Evolutionary conservation across 2,888 invertebrate genomes (phyloP), one percentile per base, ranked within the genome.

Genomic region (Lasioglossum pauxillum): DNA sequence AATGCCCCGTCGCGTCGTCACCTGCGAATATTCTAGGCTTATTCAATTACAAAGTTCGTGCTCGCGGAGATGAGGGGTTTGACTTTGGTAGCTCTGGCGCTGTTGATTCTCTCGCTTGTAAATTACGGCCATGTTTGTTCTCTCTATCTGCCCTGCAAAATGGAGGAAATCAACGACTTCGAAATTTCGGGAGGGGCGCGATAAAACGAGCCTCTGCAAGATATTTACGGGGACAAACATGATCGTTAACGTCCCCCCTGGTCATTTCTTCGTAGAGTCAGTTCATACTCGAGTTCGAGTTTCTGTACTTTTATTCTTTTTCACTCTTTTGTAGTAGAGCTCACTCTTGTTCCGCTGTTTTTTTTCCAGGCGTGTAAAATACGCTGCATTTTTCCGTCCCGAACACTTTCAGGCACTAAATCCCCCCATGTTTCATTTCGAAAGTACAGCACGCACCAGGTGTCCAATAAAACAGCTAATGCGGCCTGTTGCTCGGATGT

Each of bases 391-490:
- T 69, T 77, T 77, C 60, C 23, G 44, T 14, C 67, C 7, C 35
- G 64, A 77, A 67, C 69, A 69, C 75, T 75, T 35, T 41, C 53
- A 38, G 49, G 23, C 80, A 57, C 38, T 80, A 80, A 80, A 80
- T 80, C 75, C 67, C 80, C 8, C 74, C 69, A 80, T 80, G 67
- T 80, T 75, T 80, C 80, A 80, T 80, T 75, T 69, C 60, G 53
- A 69, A 75, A 76, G 76, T 71, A 76, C 71, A 75, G 60, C 31
- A 76, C n/a, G 76, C 76, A 81, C 75, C 81, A 81, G 81, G 75
- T 81, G 83, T 87, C 87, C 88, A 90, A 91, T 92, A 92, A 92
- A 93, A 90, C 88, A 82, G 87, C 89, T 92, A 92, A 92, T 92
- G 87, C 89, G 85, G 89, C 83, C 88, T 88, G 88, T 88, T 88